Evolutionary conservation across 2,113 vertebrate species (phyloP), one percentile per base, ranked within the genome.

Genomic region (Syngnathus scovelli): DNA sequence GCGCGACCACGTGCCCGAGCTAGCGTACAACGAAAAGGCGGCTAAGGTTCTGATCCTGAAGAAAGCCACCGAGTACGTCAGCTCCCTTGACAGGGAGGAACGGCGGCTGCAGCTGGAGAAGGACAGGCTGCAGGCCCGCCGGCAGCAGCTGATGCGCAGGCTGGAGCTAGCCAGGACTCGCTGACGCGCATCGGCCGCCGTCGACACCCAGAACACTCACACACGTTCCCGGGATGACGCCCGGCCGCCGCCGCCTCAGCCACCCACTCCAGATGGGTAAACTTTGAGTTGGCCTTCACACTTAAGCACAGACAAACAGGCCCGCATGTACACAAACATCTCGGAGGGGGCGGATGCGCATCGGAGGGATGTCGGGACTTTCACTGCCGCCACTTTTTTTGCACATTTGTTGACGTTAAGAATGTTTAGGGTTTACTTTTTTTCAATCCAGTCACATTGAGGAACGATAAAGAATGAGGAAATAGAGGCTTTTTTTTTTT

Each of bases 21-120:
- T 99, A 79, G 93, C 95, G 60, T 89, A 92, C 88, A 99, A 99
- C 44, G 95, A 99, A 78, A 98, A 98, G 86, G 97, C 97, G 0
- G 97, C 96, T 19, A 99, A 99, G 88, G 97, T 99, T 82, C 94
- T 98, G 78, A 99, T 99, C 80, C 91, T 99, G 79, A 99, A 98
- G 92, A 98, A 98, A 86, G 96, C 97, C 83, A 94, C 96, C 0
- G 97, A 99, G 78, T 95, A 98, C 0, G 93, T 98, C 76, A 92
- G 90, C 76, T 91, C 94, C 16, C 92, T 99, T 60, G 96, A 98
- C 80, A 88, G 87, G 0, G 93, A 95, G 63, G 94, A 95, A 89
- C 91, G 91, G 75, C 92, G 93, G 82, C 91, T 99, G 38, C 76
- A 94, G 87, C 91, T 92, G 83, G 96, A 99, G 86, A 96, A 93